These are phyloP conservation scores for Acropternis orthonyx DNA, from an alignment of 2,797 vertebrate genomes.

Conservation along the genomic window DNA sequence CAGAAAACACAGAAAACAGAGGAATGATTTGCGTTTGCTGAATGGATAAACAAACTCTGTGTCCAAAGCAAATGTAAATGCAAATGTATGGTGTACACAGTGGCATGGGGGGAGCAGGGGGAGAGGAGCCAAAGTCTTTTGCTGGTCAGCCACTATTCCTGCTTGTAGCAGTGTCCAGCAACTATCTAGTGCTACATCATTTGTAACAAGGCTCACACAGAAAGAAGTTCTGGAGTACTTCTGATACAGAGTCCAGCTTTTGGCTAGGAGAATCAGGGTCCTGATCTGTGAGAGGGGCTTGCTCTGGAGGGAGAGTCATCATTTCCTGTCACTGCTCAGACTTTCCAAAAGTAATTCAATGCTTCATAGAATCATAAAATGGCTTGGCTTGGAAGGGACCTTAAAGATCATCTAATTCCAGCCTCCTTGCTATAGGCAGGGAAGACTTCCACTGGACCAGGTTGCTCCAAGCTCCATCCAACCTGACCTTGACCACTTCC, in stretches of 20 bases:
- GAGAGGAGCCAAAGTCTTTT: background rate
- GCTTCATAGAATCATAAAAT: background rate
- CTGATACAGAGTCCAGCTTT: background rate
- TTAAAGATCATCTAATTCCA: background rate
- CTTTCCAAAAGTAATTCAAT: background rate
- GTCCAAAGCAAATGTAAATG: background rate
- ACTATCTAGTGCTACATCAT: background rate
- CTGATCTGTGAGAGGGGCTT: background rate
- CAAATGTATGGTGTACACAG: background rate
- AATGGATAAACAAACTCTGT: background rate
- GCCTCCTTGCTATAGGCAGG: rapidly evolving
- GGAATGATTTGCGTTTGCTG: background rate
- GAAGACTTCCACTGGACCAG: background rate
- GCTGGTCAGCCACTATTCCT: rapidly evolving
- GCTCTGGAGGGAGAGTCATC: background rate
- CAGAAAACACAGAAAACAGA: background rate
- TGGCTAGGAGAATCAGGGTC: rapidly evolving
- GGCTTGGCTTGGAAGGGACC: background rate
- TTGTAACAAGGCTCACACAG: background rate
- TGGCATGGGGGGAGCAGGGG: rapidly evolving
- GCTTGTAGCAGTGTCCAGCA: background rate
- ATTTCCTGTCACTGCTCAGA: background rate
- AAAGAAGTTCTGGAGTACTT: background rate
- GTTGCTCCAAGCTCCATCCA: background rate
- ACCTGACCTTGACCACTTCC: background rate